phyloP scores from a whole-genome alignment of 2,797 vertebrate genomes.

The Melanogrammus aeglefinus region DNA sequence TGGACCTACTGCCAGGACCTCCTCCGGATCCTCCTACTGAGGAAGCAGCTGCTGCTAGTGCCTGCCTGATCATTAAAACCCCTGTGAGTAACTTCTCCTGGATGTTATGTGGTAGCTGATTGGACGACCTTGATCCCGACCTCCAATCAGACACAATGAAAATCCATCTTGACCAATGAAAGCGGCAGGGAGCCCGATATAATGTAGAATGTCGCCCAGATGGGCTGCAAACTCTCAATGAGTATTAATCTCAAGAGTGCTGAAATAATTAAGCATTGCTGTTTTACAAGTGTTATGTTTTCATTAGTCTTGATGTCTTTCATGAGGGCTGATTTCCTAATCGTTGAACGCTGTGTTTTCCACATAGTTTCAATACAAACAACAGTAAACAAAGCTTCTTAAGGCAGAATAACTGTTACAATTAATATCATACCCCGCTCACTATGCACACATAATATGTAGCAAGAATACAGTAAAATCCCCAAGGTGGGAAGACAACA shows the following conservation, averaged over 20 bases:
- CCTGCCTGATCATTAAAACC: background rate
- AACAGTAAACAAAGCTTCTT: background rate
- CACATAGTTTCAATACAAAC: background rate
- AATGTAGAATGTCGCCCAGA: background rate
- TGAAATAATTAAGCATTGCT: background rate
- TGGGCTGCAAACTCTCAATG: background rate
- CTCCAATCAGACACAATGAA: background rate
- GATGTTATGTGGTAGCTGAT: background rate
- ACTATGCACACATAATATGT: too few species aligned
- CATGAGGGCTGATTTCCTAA: background rate
- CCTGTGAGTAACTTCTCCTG: background rate
- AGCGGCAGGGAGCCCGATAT: background rate
- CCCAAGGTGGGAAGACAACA: too few species aligned
- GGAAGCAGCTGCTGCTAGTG: background rate
- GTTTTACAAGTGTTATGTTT: background rate
- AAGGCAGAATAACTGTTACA: too few species aligned
- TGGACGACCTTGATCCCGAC: background rate
- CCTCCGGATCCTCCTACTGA: background rate
- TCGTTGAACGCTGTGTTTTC: background rate
- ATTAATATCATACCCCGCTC: background rate
- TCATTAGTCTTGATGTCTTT: background rate
- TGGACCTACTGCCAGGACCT: background rate
- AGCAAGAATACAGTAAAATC: too few species aligned
- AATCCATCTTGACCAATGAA: background rate
- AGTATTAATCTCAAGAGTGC: background rate